These are phyloP conservation scores for Monochamus alternatus DNA, from an alignment of 2,888 invertebrate species.

Conservation along the genomic window DNA sequence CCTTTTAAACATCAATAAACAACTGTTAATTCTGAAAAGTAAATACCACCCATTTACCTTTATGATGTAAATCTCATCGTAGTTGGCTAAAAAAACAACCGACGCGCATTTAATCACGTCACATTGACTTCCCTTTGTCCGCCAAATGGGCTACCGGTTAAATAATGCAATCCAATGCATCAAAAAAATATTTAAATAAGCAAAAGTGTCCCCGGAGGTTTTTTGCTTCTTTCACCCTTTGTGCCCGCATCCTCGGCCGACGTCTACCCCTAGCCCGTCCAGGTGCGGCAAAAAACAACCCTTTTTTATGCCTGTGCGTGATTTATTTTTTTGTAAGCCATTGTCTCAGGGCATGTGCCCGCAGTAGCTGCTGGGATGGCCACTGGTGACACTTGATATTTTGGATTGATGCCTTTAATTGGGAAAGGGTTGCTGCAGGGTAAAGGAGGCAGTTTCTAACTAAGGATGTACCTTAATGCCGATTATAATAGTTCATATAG, in stretches of 20 bases:
- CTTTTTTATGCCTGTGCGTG: constrained; percentile 66
- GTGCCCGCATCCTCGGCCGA: constrained; percentile 64
- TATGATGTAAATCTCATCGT: constrained; percentile 24
- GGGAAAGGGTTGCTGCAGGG: not conserved
- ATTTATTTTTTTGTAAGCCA: constrained; percentile 63
- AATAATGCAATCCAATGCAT: constrained; percentile 54
- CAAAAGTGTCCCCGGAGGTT: constrained; percentile 49
- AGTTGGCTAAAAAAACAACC: constrained; percentile 23
- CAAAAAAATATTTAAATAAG: constrained; percentile 63
- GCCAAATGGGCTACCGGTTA: constrained; percentile 49
- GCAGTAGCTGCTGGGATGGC: constrained; percentile 33
- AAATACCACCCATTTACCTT: constrained; percentile 28
- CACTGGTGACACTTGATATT: constrained; percentile 36
- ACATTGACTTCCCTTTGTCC: constrained; percentile 50
- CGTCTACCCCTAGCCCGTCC: constrained; percentile 51
- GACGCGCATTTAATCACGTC: constrained; percentile 44
- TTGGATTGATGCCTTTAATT: constrained; percentile 34
- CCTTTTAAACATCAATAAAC: constrained; percentile 5
- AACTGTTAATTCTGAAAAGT: constrained; percentile 33
- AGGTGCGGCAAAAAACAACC: constrained; percentile 68
- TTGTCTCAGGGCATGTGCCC: constrained; percentile 42
- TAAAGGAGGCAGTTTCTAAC: not conserved
- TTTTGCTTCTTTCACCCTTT: constrained; percentile 60
- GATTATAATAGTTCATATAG: too few relatives aligned
- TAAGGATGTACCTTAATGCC: too few relatives aligned